These are phyloP conservation scores for Lypha dubia DNA, from an alignment of 2,888 invertebrate species.

Conservation along the genomic window DNA sequence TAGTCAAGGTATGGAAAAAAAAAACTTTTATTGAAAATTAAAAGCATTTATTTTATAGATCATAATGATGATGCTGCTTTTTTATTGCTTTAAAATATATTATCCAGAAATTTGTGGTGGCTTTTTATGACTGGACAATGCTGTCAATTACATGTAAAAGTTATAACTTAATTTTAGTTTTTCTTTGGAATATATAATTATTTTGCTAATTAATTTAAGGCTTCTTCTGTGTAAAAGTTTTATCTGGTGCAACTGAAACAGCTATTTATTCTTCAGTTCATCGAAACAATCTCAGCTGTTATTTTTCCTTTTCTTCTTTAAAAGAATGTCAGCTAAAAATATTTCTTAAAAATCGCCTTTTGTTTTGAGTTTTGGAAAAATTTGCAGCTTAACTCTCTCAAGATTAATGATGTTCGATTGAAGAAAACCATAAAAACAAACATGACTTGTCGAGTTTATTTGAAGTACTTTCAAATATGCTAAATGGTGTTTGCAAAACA, in stretches of 20 bases:
- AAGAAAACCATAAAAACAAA: background rate
- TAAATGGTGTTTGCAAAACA: slow-evolving; percentile 53
- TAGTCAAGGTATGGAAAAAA: background rate
- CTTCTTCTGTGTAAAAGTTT: background rate
- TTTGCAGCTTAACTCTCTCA: background rate
- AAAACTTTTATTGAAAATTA: slow-evolving; percentile 38
- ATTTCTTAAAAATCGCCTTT: slow-evolving; percentile 18
- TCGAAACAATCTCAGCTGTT: background rate
- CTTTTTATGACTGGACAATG: background rate
- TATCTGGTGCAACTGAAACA: too few species aligned
- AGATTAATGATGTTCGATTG: slow-evolving; percentile 46
- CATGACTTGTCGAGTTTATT: slow-evolving; percentile 38
- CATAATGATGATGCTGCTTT: slow-evolving; percentile 48
- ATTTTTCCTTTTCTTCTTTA: background rate
- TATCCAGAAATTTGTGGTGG: slow-evolving; percentile 22
- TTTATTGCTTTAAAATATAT: slow-evolving; percentile 26
- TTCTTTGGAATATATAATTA: too few species aligned
- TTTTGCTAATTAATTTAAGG: background rate
- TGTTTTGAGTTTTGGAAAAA: too few species aligned
- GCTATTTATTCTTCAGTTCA: background rate
- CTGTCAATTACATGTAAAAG: background rate
- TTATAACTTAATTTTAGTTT: background rate
- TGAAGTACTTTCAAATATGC: slow-evolving; percentile 50
- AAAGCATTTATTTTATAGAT: slow-evolving; percentile 19
- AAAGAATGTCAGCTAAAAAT: background rate